Evolutionary conservation across 2,888 invertebrate species (phyloP).

Genomic region (Isoperla grammatica): DNA sequence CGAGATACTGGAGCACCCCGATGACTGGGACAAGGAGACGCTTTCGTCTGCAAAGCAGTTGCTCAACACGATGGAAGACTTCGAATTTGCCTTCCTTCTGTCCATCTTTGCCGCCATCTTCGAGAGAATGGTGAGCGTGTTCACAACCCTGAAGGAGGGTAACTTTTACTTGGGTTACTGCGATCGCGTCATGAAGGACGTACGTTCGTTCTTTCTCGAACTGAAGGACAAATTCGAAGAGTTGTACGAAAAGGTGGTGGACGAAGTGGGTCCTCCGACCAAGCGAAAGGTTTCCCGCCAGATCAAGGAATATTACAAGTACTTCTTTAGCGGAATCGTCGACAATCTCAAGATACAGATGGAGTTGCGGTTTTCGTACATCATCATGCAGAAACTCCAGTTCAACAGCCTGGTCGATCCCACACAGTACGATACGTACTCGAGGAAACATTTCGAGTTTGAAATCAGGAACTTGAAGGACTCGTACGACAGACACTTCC

Average conservation of each 20-base stretch:
- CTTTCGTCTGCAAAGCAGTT: slow-evolving; percentile 9
- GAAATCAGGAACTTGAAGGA: slow-evolving; percentile 3
- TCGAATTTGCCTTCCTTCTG: slow-evolving; percentile 11
- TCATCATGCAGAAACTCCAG: slow-evolving; percentile 1
- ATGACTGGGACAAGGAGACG: slow-evolving; percentile 1
- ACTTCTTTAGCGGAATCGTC: slow-evolving; percentile 3
- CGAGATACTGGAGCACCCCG: slow-evolving; percentile 3
- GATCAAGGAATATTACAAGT: slow-evolving; percentile 4
- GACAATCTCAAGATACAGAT: slow-evolving; percentile 4
- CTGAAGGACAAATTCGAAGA: slow-evolving; percentile 1
- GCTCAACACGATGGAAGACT: slow-evolving; percentile 7
- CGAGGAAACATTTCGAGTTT: neutral
- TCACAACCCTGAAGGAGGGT: slow-evolving; percentile 7
- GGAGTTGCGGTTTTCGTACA: slow-evolving; percentile 5
- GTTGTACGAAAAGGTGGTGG: slow-evolving; percentile 8
- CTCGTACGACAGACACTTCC: slow-evolving; percentile 1
- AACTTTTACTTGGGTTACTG: slow-evolving; percentile 13
- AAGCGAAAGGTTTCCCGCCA: slow-evolving; percentile 8
- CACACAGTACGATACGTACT: neutral
- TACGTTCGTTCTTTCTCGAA: neutral
- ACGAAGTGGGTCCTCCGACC: slow-evolving; percentile 13
- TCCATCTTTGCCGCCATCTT: slow-evolving; percentile 2
- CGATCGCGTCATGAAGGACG: neutral
- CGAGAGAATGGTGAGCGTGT: slow-evolving; percentile 5
- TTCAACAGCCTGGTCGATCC: slow-evolving; percentile 10